A percentile compares a stretch with the other conserved stretches of the same genome.
phyloP scores from a whole-genome alignment of 2,888 invertebrate genomes.

The Crepidodera aurea region DNA sequence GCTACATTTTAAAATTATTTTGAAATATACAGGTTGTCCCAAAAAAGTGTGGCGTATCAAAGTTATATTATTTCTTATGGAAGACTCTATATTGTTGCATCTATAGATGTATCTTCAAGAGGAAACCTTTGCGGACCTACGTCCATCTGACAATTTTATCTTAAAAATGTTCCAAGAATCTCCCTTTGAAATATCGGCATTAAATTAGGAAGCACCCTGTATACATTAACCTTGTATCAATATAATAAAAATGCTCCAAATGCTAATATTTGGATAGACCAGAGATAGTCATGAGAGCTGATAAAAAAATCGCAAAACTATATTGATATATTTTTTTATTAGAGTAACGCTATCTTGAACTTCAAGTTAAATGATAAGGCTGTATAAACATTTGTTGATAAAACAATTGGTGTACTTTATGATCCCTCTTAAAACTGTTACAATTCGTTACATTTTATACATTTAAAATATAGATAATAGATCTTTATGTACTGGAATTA shows the following conservation, averaged over 20 bases:
- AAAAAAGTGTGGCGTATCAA: too few relatives aligned
- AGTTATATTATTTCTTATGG: too few relatives aligned
- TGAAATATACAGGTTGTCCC: too few relatives aligned
- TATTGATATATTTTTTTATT: constrained; percentile 32
- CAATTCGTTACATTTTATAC: not conserved
- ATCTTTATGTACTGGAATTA: too few relatives aligned
- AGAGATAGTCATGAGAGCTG: constrained; percentile 28
- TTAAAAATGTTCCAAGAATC: too few relatives aligned
- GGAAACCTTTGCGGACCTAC: too few relatives aligned
- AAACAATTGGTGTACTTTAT: constrained; percentile 12
- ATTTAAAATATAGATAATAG: not conserved
- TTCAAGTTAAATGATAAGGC: constrained; percentile 18
- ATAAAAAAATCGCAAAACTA: constrained; percentile 34
- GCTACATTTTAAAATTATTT: too few relatives aligned
- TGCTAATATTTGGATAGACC: constrained; percentile 31
- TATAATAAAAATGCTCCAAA: constrained; percentile 25
- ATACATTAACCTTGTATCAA: constrained; percentile 22
- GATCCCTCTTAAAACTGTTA: not conserved
- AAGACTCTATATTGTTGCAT: too few relatives aligned
- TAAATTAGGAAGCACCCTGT: constrained; percentile 5
- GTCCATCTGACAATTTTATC: too few relatives aligned
- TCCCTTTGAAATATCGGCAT: too few relatives aligned
- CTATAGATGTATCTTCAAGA: too few relatives aligned
- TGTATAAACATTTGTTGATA: constrained; percentile 13
- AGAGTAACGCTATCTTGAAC: constrained; percentile 26